Evolutionary conservation across 2,797 vertebrate genomes (phyloP), one percentile per base, ranked within the genome.

Genomic region (Carapus acus): DNA sequence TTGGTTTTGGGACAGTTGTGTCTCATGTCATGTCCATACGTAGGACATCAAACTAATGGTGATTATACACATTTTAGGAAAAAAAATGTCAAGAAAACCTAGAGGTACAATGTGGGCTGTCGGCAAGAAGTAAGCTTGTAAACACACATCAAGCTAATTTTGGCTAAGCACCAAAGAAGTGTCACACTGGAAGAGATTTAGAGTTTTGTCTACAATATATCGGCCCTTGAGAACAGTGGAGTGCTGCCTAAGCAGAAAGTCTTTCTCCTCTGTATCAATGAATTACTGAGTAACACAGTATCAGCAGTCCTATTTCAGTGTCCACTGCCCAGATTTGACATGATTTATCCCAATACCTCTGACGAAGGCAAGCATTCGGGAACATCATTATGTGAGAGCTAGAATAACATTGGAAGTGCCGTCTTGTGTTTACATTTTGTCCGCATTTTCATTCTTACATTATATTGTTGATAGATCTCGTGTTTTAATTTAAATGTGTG

Each of bases 301-400:
- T 83, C 78, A 79, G 78, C 78, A 65, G 5, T 73, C 43, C 69
- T 71, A 48, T 69, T 70, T 75, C 41, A 58, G 65, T 34, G 48
- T 64, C 54, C 7, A 1, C 57, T 62, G 60, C 66, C 68, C 62
- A 75, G 64, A 76, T 78, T 73, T 55, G 64, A 65, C 64, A 58
- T 72, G 61, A 45, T 23, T 71, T 69, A 62, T 61, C 58, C 1
- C 4, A 38, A 38, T 54, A 2, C 63, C 46, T 58, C 31, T 27
- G 40, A 49, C 43, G 64, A 60, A 69, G 43, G 62, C 51, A 29
- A 42, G 55, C 42, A 60, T 74, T 42, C 17, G 45, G n/a, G 37
- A 46, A 47, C 41, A 42, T 61, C 16, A 56, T 64, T 62, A 46
- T 14, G 12, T 13, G n/a, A 12, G 12, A 39, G 27, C 44, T 69